Evolutionary conservation across 2,797 vertebrate genomes (phyloP).

Genomic region (Spheniscus humboldti): DNA sequence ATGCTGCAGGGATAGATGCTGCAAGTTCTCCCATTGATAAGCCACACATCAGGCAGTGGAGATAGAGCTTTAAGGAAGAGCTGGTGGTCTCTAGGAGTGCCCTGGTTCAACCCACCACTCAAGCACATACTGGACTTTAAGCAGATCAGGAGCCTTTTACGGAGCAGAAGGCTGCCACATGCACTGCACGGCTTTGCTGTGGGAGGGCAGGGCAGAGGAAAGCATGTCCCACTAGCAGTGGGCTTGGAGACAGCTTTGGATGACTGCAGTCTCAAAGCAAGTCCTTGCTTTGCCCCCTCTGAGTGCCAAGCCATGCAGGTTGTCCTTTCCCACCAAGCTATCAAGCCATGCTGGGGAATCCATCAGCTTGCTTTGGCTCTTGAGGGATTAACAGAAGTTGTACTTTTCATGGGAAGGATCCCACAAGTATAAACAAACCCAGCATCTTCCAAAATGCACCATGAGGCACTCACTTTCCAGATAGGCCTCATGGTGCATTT

Average conservation of each 20-base stretch:
- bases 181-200: not conserved
- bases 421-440: not conserved
- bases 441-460: not conserved
- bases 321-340: not conserved
- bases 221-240: rapidly evolving
- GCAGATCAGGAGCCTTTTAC: not conserved
- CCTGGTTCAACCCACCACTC: not conserved
- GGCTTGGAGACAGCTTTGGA: not conserved
- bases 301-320: not conserved
- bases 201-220: not conserved
- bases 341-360: not conserved
- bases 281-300: not conserved
- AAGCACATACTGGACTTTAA: not conserved
- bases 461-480: not conserved
- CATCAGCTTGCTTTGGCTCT: not conserved
- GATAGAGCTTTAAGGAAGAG: not conserved
- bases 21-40: not conserved
- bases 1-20: not conserved
- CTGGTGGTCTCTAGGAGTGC: not conserved
- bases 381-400: not conserved
- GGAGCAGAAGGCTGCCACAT: not conserved
- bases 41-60: not conserved
- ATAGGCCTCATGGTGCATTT: not conserved
- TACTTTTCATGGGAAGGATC: not conserved
- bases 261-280: not conserved